phyloP scores from a whole-genome alignment of 2,113 vertebrate genomes.

The Mastomys natalensis region DNA sequence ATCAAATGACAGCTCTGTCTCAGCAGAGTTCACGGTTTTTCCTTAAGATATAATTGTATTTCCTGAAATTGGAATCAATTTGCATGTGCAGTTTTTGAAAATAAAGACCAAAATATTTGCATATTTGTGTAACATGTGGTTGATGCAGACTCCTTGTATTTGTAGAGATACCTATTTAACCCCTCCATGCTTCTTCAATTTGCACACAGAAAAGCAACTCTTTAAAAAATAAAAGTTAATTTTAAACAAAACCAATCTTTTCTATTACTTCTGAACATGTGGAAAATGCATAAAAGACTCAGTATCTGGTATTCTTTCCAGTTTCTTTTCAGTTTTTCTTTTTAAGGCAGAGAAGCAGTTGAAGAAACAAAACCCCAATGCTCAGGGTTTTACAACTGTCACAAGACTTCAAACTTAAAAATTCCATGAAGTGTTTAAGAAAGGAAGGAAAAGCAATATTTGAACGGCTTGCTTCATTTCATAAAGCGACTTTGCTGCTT shows the following conservation, averaged over 20 bases:
- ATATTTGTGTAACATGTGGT: slow-evolving; percentile 7
- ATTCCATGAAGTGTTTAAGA: slow-evolving; percentile 51
- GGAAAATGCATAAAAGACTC: background rate
- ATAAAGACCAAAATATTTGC: slow-evolving; percentile 59
- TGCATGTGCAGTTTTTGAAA: slow-evolving; percentile 53
- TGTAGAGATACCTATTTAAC: slow-evolving; percentile 2
- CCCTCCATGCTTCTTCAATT: background rate
- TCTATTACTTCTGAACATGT: slow-evolving; percentile 10
- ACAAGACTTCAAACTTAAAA: slow-evolving; percentile 43
- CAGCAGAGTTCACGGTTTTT: slow-evolving; percentile 56
- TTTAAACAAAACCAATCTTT: slow-evolving; percentile 43
- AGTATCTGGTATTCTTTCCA: background rate
- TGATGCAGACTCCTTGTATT: background rate
- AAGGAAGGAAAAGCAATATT: slow-evolving; percentile 64
- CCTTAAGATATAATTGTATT: slow-evolving; percentile 60
- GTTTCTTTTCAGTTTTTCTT: background rate
- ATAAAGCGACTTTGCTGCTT: slow-evolving; percentile 76
- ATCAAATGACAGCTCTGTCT: slow-evolving; percentile 58
- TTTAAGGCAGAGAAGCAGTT: background rate
- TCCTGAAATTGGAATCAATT: slow-evolving; percentile 69
- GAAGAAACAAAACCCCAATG: background rate
- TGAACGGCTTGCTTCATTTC: slow-evolving; percentile 75
- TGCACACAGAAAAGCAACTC: background rate
- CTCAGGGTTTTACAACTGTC: background rate
- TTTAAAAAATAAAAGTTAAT: slow-evolving; percentile 8